A percentile compares a stretch with the other conserved stretches of the same genome.
Evolutionary conservation across 64 coral and sea anemone genomes (phyloP).

Genomic region (Montipora sp.): DNA sequence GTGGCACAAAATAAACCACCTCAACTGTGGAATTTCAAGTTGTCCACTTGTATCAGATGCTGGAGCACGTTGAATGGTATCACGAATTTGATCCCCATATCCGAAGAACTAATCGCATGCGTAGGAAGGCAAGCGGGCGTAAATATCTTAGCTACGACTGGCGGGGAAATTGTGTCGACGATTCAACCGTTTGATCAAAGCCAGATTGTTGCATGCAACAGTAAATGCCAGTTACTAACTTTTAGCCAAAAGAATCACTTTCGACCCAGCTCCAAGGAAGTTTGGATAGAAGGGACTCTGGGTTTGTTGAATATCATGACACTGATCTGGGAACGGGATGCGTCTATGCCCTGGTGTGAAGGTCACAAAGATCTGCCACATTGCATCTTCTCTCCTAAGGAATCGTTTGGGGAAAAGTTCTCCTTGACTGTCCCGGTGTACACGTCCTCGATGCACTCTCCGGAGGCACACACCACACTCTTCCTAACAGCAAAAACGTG

Average conservation of each 20-base stretch:
- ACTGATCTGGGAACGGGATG: no score
- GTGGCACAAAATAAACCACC: neutral
- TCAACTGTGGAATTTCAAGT: conserved; percentile 12
- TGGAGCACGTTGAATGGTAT: neutral
- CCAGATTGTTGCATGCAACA: neutral
- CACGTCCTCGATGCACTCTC: neutral
- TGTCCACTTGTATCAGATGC: neutral
- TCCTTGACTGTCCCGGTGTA: neutral
- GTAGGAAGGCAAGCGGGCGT: neutral
- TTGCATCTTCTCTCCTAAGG: neutral
- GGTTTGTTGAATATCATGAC: no score
- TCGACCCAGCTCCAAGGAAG: no score
- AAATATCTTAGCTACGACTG: neutral
- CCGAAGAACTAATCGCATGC: neutral
- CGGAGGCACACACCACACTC: neutral
- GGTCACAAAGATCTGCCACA: no score
- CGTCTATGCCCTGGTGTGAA: no score
- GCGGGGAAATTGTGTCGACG: neutral
- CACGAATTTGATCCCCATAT: neutral
- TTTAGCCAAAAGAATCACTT: no score
- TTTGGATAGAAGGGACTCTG: no score
- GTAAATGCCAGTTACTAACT: conserved; percentile 7
- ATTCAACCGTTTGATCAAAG: neutral
- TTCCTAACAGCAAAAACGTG: neutral
- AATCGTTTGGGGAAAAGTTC: neutral